Evolutionary conservation across 1,140 invertebrate species (phyloP).

Genomic region (Anadara kagoshimensis): DNA sequence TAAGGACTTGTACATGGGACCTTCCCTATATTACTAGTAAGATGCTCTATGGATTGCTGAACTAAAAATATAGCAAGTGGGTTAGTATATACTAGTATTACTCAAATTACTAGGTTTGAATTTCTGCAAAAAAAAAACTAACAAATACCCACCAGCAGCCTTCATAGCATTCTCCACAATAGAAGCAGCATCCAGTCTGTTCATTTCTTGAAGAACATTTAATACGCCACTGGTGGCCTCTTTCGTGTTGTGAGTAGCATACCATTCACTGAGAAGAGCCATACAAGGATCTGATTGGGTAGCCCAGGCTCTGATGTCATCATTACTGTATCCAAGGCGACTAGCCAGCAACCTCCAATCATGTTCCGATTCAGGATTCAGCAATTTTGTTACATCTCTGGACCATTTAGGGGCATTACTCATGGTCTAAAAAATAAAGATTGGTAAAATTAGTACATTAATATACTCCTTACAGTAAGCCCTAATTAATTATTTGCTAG

Average conservation of each 20-base stretch:
- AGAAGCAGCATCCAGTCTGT: conserved; percentile 57
- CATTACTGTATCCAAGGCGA: conserved; percentile 62
- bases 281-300: conserved; percentile 65
- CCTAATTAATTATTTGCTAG: not conserved
- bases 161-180: conserved; percentile 69
- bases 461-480: no score
- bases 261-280: conserved; percentile 69
- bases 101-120: not conserved
- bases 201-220: conserved; percentile 61
- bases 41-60: no score
- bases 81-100: no score
- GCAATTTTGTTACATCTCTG: conserved; percentile 58
- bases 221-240: conserved; percentile 63
- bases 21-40: no score
- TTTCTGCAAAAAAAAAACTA: not conserved
- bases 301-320: conserved; percentile 65
- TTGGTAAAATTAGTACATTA: no score
- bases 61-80: not conserved
- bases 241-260: conserved; percentile 64
- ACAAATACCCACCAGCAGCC: conserved; percentile 51
- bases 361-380: conserved; percentile 58
- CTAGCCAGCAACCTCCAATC: conserved; percentile 67
- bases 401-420: conserved; percentile 66
- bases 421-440: conserved; percentile 55
- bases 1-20: no score